phyloP scores from a whole-genome alignment of 2,888 invertebrate species.

The Rhaphigaster nebulosa region DNA sequence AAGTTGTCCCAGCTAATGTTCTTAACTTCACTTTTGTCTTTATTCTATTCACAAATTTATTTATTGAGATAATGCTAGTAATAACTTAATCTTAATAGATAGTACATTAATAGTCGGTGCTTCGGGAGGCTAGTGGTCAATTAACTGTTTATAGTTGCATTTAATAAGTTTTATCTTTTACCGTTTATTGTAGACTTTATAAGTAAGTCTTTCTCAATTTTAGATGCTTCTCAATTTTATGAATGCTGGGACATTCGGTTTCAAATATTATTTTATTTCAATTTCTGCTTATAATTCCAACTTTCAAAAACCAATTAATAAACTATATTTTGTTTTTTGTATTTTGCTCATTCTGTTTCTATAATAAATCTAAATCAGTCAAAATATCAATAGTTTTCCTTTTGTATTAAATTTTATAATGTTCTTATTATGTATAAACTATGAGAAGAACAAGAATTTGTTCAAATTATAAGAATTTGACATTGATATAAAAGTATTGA shows the following conservation, averaged over 20 bases:
- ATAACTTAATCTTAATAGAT: background rate
- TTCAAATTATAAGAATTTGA: too few species aligned
- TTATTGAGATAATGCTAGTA: background rate
- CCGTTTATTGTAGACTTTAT: background rate
- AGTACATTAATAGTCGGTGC: background rate
- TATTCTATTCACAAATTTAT: background rate
- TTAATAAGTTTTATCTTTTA: background rate
- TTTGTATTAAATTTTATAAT: too few species aligned
- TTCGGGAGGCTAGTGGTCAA: background rate
- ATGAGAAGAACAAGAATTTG: too few species aligned
- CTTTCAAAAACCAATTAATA: background rate
- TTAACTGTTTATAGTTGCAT: background rate
- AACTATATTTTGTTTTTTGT: too few species aligned
- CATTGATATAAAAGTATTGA: too few species aligned
- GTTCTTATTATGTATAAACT: too few species aligned
- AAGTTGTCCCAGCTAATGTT: background rate
- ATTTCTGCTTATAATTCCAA: background rate
- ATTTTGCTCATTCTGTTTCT: too few species aligned
- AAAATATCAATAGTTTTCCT: too few species aligned
- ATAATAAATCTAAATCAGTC: too few species aligned
- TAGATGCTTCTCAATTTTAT: background rate
- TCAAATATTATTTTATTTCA: background rate
- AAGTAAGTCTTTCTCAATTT: background rate
- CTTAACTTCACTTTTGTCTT: background rate
- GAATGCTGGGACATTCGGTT: background rate